Conservation (phyloP, 2,113 vertebrate species). For the Lepidothrix coronata region DNA sequence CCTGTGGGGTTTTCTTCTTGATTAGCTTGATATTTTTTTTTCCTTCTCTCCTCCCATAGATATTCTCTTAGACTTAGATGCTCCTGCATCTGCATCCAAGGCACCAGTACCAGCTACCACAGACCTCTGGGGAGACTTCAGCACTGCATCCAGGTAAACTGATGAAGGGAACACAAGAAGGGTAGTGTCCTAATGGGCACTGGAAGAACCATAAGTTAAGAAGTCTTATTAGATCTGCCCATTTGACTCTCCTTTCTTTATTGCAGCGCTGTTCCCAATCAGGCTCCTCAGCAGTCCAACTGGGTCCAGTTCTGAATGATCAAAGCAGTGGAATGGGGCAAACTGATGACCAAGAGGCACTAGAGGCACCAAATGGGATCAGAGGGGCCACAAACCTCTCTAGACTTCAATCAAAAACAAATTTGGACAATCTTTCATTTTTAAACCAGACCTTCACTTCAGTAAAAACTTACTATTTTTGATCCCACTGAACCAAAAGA, state of each 20-base stretch:
- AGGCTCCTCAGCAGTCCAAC: constrained; percentile 80
- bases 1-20: neutral
- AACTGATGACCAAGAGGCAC: constrained; percentile 55
- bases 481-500: neutral
- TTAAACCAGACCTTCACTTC: constrained; percentile 37
- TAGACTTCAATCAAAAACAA: constrained; percentile 54
- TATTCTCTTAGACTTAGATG: constrained; percentile 78
- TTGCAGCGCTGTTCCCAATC: constrained; percentile 75
- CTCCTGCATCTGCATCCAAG: constrained; percentile 64
- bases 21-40: neutral
- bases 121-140: constrained; percentile 95
- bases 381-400: constrained; percentile 35
- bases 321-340: constrained; percentile 28
- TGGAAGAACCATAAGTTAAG: neutral
- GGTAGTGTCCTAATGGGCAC: neutral
- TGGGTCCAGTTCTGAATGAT: constrained; percentile 90
- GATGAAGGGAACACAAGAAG: neutral
- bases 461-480: neutral
- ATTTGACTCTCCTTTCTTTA: constrained; percentile 40
- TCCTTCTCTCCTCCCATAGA: constrained; percentile 31
- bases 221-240: neutral
- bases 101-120: constrained; percentile 59
- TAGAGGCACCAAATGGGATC: constrained; percentile 53
- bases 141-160: constrained; percentile 85
- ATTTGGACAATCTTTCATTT: constrained; percentile 60